Base-by-base conservation (phyloP, 2,888 invertebrate species). In the Harpalus rufipes region DNA sequence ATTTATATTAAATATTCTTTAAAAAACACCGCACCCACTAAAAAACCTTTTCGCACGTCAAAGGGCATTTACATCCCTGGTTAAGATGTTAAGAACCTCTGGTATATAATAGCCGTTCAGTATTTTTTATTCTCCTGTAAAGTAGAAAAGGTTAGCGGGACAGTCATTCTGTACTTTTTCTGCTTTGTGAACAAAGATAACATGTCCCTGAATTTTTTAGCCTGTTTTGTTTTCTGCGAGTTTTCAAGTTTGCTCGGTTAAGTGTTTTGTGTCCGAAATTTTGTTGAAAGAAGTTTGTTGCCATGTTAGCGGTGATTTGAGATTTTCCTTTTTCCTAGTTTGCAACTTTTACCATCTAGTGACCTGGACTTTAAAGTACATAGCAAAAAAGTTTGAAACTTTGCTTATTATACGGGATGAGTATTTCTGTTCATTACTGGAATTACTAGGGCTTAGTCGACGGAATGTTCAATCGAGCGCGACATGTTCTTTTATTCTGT, bases 201-300 rank as follows among this genome's bases (percentile, higher is more conserved):
- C 80, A 61, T 59, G 59, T 58, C 58, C 79, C 58, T 59, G 59
- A 39, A 39, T 21, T 44, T 63, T 81, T 81, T 65, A 39, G 63
- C 81, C 81, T 25, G 41, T 65, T 81, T 61, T 81, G 81, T 81
- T 81, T 81, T 80, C 32, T 59, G 12, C 63, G 14, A 65, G 65
- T 81, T 51, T 81, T 72, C 51, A 63, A 81, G 81, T 81, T 65
- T 39, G 63, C 39, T 68, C 18, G 51, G 68, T 68, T 68, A 81
- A 81, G 81, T 81, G 81, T 81, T 81, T 81, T 68, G 68, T 81
- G 68, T 39, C 81, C 81, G 51, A 81, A 81, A 51, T 81, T 81
- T 72, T 68, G 72, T 25, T 81, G 81, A 14, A 81, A 61, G 44
- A 81, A 81, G 39, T 81, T 81, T 81, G 65, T 81, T 65, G 41